Percentiles rank a stretch among this genome's conserved stretches.
These are phyloP conservation scores for Felis catus DNA, from an alignment of 2,113 vertebrate genomes.

Conservation along the genomic window F.catus_Fca126_mat1.0 CM031413.1:24278501-24279000, in stretches of 20 bases:
- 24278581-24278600: slow-evolving; percentile 46
- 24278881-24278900: neutral
- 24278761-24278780: neutral
- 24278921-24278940: neutral
- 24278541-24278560: slow-evolving; percentile 13
- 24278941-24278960: neutral
- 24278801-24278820: neutral
- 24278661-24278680: slow-evolving; percentile 11
- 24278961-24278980: neutral
- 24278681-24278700: neutral
- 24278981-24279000: neutral
- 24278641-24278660: slow-evolving; percentile 53
- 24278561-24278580: slow-evolving; percentile 41
- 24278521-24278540: neutral
- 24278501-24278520: slow-evolving; percentile 11
- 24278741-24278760: slow-evolving; percentile 41
- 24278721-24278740: neutral
- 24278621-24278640: slow-evolving; percentile 5
- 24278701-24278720: neutral
- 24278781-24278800: neutral
- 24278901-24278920: slow-evolving; percentile 12
- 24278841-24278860: neutral
- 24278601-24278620: slow-evolving; percentile 46
- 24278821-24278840: neutral
- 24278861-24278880: neutral